Conservation (phyloP, 1,140 invertebrate genomes). For the Reticulitermes speratus region DNA sequence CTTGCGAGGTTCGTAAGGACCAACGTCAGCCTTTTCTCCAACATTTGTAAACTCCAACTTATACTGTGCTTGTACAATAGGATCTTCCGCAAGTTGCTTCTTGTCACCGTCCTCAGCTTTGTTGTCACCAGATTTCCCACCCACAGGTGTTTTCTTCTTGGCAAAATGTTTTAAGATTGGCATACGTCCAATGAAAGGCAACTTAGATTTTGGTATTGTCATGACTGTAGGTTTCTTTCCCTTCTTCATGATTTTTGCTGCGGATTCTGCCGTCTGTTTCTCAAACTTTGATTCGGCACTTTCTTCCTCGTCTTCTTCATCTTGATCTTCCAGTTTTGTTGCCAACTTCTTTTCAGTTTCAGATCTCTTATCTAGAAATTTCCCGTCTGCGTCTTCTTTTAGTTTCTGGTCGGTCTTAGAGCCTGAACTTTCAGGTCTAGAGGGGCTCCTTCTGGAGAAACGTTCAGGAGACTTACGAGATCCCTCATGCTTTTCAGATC, state of each 20-base stretch:
- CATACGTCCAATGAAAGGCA: constrained; percentile 68
- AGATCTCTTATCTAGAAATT: not conserved
- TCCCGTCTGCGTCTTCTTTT: constrained; percentile 18
- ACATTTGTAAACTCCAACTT: constrained; percentile 54
- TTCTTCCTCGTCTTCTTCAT: constrained; percentile 42
- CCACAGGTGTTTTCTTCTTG: constrained; percentile 23
- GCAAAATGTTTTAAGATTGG: constrained; percentile 57
- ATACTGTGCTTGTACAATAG: not conserved
- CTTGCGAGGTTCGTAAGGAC: constrained; percentile 30
- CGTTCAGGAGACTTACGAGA: not conserved
- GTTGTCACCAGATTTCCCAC: constrained; percentile 28
- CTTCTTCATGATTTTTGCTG: constrained; percentile 1
- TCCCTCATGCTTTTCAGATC: not conserved
- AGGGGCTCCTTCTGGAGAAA: not conserved
- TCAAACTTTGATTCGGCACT: constrained; percentile 43
- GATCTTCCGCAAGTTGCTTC: not conserved
- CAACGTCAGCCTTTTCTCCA: constrained; percentile 37
- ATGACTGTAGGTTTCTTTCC: constrained; percentile 35
- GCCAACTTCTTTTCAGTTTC: not conserved
- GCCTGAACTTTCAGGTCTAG: not conserved
- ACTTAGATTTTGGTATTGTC: constrained; percentile 49
- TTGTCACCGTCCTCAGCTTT: constrained; percentile 25
- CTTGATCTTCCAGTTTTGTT: constrained; percentile 42
- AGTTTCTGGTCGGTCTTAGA: not conserved
- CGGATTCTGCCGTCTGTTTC: constrained; percentile 25